Evolutionary conservation across 2,113 vertebrate genomes (phyloP).

Genomic region (Nerophis ophidion): DNA sequence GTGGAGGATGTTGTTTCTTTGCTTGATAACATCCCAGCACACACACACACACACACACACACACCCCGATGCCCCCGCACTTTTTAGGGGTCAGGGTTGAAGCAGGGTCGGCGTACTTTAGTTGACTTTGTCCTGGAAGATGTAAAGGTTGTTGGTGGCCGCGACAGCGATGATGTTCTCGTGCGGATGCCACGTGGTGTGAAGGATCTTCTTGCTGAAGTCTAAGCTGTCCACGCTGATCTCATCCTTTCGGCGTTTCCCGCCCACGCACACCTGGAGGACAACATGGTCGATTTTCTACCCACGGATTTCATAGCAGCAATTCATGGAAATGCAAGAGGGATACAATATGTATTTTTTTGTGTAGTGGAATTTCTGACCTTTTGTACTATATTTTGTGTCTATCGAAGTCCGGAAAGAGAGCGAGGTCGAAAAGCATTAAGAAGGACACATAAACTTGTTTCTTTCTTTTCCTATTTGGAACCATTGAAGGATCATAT

Average conservation of each 20-base stretch:
- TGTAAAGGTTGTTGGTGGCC: conserved; percentile 97
- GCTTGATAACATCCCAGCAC: background rate
- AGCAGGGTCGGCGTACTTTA: conserved; percentile 62
- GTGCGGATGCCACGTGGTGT: conserved; percentile 93
- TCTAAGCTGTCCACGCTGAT: conserved; percentile 96
- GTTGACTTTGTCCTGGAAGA: conserved; percentile 99
- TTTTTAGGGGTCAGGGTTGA: background rate
- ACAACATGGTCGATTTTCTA: background rate
- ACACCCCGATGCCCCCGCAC: background rate
- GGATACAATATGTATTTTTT: too few species aligned
- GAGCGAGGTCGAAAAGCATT: too few species aligned
- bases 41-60: too few species aligned
- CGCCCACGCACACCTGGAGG: conserved; percentile 84
- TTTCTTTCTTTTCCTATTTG: too few species aligned
- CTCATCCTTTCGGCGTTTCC: conserved; percentile 91
- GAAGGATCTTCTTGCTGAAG: conserved; percentile 98
- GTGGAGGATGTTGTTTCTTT: background rate
- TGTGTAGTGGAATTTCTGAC: too few species aligned
- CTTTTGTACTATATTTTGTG: too few species aligned
- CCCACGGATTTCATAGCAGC: background rate
- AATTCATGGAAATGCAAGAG: too few species aligned
- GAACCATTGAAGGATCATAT: too few species aligned
- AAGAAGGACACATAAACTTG: too few species aligned
- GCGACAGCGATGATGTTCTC: conserved; percentile 97
- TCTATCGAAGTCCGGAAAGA: too few species aligned